phyloP scores from a whole-genome alignment of 2,113 vertebrate species.

The Austrofundulus limnaeus region DNA sequence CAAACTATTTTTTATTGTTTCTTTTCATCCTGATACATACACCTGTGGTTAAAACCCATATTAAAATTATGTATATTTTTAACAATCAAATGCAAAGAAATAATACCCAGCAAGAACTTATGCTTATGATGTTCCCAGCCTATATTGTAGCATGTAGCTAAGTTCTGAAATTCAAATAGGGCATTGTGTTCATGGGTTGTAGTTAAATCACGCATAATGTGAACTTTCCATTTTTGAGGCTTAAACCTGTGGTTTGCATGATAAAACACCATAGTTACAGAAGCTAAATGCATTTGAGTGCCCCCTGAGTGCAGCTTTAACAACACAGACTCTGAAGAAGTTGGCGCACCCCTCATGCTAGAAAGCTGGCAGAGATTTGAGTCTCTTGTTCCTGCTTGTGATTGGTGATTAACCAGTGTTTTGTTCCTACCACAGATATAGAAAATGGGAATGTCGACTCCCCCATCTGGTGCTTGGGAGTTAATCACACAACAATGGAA shows the following conservation, averaged over 20 bases:
- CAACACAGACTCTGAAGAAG: conserved; percentile 33
- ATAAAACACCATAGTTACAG: conserved; percentile 55
- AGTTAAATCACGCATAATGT: conserved; percentile 28
- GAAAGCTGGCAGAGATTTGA: conserved; percentile 48
- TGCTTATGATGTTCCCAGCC: not conserved
- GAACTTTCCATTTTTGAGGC: conserved; percentile 13
- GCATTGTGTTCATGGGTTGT: not conserved
- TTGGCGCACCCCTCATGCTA: conserved; percentile 60
- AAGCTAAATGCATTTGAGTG: conserved; percentile 27
- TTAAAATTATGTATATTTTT: not conserved
- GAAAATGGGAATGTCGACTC: conserved; percentile 64
- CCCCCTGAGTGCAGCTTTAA: conserved; percentile 51
- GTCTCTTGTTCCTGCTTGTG: conserved; percentile 50
- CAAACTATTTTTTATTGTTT: too few relatives aligned
- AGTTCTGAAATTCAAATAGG: not conserved
- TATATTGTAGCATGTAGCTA: not conserved
- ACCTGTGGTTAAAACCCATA: too few relatives aligned
- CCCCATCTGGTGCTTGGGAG: conserved; percentile 70
- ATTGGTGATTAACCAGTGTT: conserved; percentile 73
- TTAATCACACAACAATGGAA: conserved; percentile 82
- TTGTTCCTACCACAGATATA: conserved; percentile 67
- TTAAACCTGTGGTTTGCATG: conserved; percentile 3
- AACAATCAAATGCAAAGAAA: not conserved
- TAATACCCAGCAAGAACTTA: not conserved
- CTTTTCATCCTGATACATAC: too few relatives aligned